Base-by-base conservation (phyloP, 1,140 invertebrate species). In the Pseudoatta argentina region DNA sequence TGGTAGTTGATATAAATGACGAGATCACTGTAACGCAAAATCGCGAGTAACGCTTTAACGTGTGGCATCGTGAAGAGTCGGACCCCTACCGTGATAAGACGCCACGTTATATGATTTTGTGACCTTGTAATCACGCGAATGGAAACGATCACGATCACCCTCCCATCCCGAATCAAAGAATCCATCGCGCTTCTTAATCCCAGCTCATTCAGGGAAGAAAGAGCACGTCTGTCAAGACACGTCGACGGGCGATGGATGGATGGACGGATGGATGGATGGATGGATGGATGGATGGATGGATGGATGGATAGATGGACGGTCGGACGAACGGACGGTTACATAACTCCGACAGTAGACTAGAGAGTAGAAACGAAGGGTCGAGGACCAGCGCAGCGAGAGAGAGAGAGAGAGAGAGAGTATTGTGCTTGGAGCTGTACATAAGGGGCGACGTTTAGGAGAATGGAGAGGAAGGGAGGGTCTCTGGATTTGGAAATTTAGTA, bases 401-500 rank as follows among this genome's bases (percentile, higher is more conserved):
- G 61, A 76, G 63, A 34, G 30, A 6, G 30, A 34, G 30, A 34
- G 30, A 34, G 61, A 76, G 63, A 14, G 69, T 51, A 86, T 69
- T 82, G 77, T 71, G 75, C 82, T 27, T 55, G 21, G 48, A 34
- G 34, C 77, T 39, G 71, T 67, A 87, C 57, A 90, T 79, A 72
- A 85, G 51, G 48, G 71, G 57, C 83, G 55, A 86, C 24, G 77
- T 14, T 81, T 27, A 81, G 85, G 18, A 51, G 21, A 10, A n/a
- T n/a, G 34, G 44, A 44, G 51, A 27, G 48, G 55, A 51, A 44
- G 75, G 53, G 69, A 79, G 76, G 53, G 64, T 67, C 90, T 89
- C 90, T 88, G 91, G 93, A 94, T 93, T 94, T 93, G 92, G 92
- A 95, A 94, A 94, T 95, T 94, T 95, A 92, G 93, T 94, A 93